A percentile compares a stretch with the other conserved stretches of the same genome.
These are phyloP conservation scores for Calidris pygmaea DNA, from an alignment of 2,113 vertebrate genomes.

Conservation along the genomic window DNA sequence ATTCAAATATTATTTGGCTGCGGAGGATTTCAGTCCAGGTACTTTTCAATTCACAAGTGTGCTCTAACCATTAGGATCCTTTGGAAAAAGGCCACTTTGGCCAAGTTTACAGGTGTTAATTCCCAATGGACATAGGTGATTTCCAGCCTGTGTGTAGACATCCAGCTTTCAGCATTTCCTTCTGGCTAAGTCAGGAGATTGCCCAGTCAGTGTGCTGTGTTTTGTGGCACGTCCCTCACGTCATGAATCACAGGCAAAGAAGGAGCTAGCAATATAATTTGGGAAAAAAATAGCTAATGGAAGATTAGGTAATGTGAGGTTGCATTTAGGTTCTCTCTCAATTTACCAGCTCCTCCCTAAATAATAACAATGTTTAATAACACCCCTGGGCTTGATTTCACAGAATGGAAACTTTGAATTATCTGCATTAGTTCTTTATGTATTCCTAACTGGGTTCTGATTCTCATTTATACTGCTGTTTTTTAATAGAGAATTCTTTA, in stretches of 20 bases:
- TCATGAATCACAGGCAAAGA: neutral
- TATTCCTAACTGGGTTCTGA: neutral
- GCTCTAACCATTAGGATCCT: neutral
- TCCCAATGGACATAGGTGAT: neutral
- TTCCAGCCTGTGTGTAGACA: neutral
- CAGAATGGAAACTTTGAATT: constrained; percentile 3
- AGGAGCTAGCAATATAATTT: neutral
- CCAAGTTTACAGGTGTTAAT: neutral
- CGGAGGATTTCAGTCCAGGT: neutral
- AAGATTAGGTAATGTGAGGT: neutral
- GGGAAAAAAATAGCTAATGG: neutral
- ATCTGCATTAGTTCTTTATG: neutral
- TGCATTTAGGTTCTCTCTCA: neutral
- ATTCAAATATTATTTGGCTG: neutral
- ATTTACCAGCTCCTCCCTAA: constrained; percentile 9
- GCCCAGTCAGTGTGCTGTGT: neutral
- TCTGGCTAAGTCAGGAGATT: neutral
- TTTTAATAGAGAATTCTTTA: neutral
- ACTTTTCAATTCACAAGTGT: neutral
- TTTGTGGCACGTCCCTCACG: neutral
- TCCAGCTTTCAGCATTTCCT: neutral
- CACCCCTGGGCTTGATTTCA: neutral
- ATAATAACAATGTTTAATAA: neutral
- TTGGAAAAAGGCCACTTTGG: neutral
- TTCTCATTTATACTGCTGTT: neutral